These are phyloP conservation scores for Leptinotarsa rubiginosa DNA, from an alignment of 2,888 invertebrate species.

Conservation along the genomic window DNA sequence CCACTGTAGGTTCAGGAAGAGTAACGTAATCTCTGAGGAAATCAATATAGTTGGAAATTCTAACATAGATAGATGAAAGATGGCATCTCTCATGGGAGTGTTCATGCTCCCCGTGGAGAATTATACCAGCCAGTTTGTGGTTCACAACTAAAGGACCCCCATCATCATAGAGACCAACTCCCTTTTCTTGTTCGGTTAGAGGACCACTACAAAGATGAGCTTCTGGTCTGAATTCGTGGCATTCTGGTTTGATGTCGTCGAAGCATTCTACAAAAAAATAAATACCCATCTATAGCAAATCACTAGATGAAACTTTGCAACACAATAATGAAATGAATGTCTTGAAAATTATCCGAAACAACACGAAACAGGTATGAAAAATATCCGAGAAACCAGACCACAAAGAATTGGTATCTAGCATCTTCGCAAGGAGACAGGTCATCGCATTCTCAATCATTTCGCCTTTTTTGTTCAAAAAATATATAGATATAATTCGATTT, in stretches of 20 bases:
- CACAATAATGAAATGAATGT: too few relatives aligned
- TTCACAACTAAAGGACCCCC: conserved; percentile 19
- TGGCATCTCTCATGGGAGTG: neutral
- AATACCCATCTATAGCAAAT: too few relatives aligned
- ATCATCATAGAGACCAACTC: neutral
- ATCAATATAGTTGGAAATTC: neutral
- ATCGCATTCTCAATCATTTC: too few relatives aligned
- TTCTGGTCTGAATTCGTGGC: conserved; percentile 4
- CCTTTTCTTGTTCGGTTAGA: neutral
- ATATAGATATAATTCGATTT: too few relatives aligned
- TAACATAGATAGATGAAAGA: conserved; percentile 4
- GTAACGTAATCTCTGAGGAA: neutral
- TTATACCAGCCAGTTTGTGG: conserved; percentile 24
- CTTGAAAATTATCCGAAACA: too few relatives aligned
- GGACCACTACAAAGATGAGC: conserved; percentile 2
- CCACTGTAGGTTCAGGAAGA: neutral
- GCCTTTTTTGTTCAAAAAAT: too few relatives aligned
- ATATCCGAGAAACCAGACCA: too few relatives aligned
- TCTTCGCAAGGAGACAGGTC: too few relatives aligned
- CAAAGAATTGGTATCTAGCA: too few relatives aligned
- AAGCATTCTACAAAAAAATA: neutral
- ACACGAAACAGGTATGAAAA: too few relatives aligned
- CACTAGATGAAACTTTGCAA: too few relatives aligned
- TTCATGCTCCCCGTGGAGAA: neutral
- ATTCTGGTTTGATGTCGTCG: neutral